Percentiles rank a stretch among this genome's conserved stretches.
Conservation (phyloP, 2,888 invertebrate genomes). For the Halocaridina rubra region DNA sequence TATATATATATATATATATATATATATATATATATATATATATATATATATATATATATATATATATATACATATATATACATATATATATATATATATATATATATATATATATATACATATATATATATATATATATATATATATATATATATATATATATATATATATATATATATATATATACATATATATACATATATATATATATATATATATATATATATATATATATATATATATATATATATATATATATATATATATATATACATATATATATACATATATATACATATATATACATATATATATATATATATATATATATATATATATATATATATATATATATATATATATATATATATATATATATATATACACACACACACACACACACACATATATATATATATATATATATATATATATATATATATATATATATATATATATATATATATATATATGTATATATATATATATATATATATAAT, state of each 20-base stretch:
- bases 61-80: background rate
- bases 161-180: background rate
- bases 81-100: constrained; percentile 20
- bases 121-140: background rate
- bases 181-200: background rate
- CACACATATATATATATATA: background rate
- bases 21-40: background rate
- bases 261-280: background rate
- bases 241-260: background rate
- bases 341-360: constrained; percentile 1
- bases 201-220: constrained; percentile 7
- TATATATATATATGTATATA: background rate
- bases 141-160: background rate
- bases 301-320: background rate
- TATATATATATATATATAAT: background rate
- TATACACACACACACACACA: background rate
- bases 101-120: background rate
- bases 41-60: background rate
- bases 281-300: background rate
- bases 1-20: background rate
- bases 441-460: background rate
- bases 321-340: background rate
- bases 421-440: background rate
- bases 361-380: background rate
- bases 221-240: background rate